These are phyloP conservation scores for Neuroscelio doddi DNA, from an alignment of 2,888 invertebrate genomes.

Conservation along the genomic window DNA sequence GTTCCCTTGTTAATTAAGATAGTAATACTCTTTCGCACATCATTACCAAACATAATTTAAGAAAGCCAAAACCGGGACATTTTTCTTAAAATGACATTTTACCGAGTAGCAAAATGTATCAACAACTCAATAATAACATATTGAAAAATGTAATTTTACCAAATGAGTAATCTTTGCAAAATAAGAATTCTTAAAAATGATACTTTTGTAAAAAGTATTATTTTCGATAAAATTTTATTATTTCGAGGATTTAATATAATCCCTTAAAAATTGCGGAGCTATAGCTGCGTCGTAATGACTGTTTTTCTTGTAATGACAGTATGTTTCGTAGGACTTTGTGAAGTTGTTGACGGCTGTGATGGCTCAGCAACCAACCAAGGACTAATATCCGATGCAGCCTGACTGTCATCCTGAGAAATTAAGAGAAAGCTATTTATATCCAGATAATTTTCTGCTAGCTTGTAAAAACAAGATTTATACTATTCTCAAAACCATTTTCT, in stretches of 20 bases:
- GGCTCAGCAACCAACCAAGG: conserved; percentile 85
- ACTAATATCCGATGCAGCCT: conserved; percentile 71
- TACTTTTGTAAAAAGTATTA: not conserved
- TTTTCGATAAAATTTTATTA: not conserved
- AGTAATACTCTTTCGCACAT: conserved; percentile 10
- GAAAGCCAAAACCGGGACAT: too few relatives aligned
- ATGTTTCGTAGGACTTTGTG: conserved; percentile 77
- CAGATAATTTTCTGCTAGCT: too few relatives aligned
- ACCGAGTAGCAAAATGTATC: too few relatives aligned
- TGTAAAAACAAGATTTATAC: not conserved
- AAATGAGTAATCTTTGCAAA: not conserved
- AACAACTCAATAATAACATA: too few relatives aligned
- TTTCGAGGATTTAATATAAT: not conserved
- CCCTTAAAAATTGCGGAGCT: conserved; percentile 45
- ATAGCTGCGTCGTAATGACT: conserved; percentile 89
- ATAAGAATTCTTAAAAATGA: not conserved
- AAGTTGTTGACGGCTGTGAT: conserved; percentile 76
- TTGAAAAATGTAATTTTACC: too few relatives aligned
- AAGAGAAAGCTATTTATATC: conserved; percentile 53
- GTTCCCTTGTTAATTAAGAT: not conserved
- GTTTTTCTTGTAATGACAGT: conserved; percentile 87
- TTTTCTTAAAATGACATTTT: too few relatives aligned
- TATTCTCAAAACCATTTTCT: too few relatives aligned
- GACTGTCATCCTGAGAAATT: conserved; percentile 73
- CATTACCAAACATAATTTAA: not conserved